These are phyloP conservation scores for Apistogramma diplotaenia DNA, from an alignment of 2,113 vertebrate species.

Conservation along the genomic window DNA sequence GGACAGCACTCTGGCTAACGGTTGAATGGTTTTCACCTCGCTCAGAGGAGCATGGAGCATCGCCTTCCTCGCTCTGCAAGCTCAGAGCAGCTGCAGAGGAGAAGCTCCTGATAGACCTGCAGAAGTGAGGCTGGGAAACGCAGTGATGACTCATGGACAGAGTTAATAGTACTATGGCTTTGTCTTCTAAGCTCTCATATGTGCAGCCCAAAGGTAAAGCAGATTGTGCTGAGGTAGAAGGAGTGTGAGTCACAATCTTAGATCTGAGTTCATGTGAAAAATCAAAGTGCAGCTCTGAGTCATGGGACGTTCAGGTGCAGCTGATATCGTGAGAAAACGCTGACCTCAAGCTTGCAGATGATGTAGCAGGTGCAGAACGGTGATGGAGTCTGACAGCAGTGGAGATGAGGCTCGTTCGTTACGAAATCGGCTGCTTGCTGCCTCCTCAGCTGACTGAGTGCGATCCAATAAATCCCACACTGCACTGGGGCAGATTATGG, in stretches of 20 bases:
- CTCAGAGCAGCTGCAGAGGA: not conserved
- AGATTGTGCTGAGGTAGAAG: not conserved
- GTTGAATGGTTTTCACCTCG: slow-evolving; percentile 30
- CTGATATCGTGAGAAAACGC: slow-evolving; percentile 2
- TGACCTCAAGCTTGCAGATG: slow-evolving; percentile 18
- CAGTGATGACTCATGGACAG: slow-evolving; percentile 53
- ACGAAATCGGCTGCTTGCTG: slow-evolving; percentile 48
- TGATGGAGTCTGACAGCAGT: slow-evolving; percentile 23
- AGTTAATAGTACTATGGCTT: slow-evolving; percentile 26
- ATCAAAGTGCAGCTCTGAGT: slow-evolving; percentile 23
- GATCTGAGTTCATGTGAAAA: slow-evolving; percentile 3
- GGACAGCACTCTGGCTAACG: slow-evolving; percentile 25
- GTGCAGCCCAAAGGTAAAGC: not conserved
- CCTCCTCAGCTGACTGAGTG: slow-evolving; percentile 23
- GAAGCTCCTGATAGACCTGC: slow-evolving; percentile 3
- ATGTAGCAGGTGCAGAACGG: slow-evolving; percentile 14
- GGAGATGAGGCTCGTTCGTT: slow-evolving; percentile 24
- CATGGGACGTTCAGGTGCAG: slow-evolving; percentile 29
- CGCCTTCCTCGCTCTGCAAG: not conserved
- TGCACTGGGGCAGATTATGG: slow-evolving; percentile 46
- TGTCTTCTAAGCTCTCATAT: not conserved
- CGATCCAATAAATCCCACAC: slow-evolving; percentile 48
- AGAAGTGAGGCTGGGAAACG: slow-evolving; percentile 13
- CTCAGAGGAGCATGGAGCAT: not conserved
- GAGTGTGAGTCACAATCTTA: slow-evolving; percentile 33